Conservation (phyloP, 2,797 vertebrate genomes). For the Ptychadena robeensis region DNA sequence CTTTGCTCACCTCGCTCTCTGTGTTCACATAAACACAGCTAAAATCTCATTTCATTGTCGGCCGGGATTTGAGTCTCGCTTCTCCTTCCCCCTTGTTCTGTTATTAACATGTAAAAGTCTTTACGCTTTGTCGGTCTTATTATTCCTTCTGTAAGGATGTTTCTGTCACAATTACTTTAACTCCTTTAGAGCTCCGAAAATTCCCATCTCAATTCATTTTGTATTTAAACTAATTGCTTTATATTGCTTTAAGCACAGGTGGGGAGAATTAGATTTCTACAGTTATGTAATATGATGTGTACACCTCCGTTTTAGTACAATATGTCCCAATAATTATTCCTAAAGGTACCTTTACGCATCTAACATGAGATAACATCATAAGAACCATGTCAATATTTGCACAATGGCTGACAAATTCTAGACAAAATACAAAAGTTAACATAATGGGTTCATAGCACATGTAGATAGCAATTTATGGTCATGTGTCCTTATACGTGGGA, state of each 20-base stretch:
- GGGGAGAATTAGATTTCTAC: constrained; percentile 32
- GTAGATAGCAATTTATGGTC: too few relatives aligned
- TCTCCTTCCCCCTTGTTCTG: constrained; percentile 18
- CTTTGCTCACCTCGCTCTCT: constrained; percentile 34
- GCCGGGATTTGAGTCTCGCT: constrained; percentile 31
- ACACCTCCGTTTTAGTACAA: background rate
- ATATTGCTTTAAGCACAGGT: constrained; percentile 41
- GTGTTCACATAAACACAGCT: constrained; percentile 57
- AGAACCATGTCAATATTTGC: background rate
- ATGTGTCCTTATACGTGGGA: too few relatives aligned
- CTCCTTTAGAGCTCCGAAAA: constrained; percentile 52
- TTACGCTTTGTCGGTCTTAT: constrained; percentile 41
- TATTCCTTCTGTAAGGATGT: constrained; percentile 40
- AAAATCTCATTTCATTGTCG: constrained; percentile 57
- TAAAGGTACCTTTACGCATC: background rate
- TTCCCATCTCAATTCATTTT: constrained; percentile 54
- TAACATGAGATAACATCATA: background rate
- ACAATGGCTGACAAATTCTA: background rate
- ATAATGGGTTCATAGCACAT: too few relatives aligned
- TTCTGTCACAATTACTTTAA: constrained; percentile 54
- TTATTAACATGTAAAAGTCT: constrained; percentile 52
- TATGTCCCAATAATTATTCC: background rate
- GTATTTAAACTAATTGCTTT: constrained; percentile 42
- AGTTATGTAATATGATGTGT: constrained; percentile 15
- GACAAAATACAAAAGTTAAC: too few relatives aligned